phyloP scores from a whole-genome alignment of 2,113 vertebrate species.

The Rhinichthys klamathensis region DNA sequence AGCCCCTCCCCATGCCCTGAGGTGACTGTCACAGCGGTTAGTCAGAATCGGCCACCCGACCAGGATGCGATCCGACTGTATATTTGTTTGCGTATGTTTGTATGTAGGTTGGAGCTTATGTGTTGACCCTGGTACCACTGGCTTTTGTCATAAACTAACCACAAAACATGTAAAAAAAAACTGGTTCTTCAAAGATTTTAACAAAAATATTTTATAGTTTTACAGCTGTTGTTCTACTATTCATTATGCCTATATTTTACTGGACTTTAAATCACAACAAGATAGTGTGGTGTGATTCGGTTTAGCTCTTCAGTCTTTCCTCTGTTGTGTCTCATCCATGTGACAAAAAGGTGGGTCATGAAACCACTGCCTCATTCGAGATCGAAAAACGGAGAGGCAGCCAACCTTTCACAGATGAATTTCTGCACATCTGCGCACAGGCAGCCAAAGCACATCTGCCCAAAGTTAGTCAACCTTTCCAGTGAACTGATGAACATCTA shows the following conservation, averaged over 20 bases:
- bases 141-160: neutral
- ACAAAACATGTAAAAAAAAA: neutral
- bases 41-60: constrained; percentile 60
- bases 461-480: neutral
- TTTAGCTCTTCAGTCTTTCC: neutral
- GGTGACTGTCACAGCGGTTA: constrained; percentile 66
- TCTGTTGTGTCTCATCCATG: neutral
- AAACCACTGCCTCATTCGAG: neutral
- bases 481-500: neutral
- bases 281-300: constrained; percentile 20
- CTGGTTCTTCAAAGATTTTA: neutral
- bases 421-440: constrained; percentile 21
- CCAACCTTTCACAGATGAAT: constrained; percentile 40
- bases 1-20: constrained; percentile 63
- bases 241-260: neutral
- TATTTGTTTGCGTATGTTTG: constrained; percentile 24
- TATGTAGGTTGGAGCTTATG: neutral
- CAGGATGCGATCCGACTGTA: constrained; percentile 54
- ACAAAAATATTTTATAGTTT: constrained; percentile 23
- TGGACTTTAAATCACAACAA: constrained; percentile 19
- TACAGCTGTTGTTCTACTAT: neutral
- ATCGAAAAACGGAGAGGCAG: constrained; percentile 36
- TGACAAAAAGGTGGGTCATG: constrained; percentile 16
- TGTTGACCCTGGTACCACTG: neutral
- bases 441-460: neutral